Percentiles rank a stretch among this genome's conserved stretches.
These are phyloP conservation scores for Solenodon paradoxus DNA, from an alignment of 2,113 vertebrate species.

Conservation along the genomic window DNA sequence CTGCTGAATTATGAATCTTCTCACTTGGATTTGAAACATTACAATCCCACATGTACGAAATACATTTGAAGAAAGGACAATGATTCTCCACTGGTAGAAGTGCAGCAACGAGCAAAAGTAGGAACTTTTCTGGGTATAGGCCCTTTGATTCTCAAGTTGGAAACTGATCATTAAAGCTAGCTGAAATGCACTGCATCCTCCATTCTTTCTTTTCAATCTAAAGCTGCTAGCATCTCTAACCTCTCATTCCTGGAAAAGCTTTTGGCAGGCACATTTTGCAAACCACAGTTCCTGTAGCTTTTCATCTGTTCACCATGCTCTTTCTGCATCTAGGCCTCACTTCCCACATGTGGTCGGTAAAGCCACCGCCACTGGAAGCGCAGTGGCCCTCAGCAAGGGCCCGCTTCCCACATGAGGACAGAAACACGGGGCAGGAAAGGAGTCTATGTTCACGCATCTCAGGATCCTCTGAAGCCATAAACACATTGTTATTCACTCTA, in stretches of 20 bases:
- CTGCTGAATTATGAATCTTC: background rate
- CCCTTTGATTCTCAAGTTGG: slow-evolving; percentile 1
- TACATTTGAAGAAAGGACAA: background rate
- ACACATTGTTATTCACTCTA: background rate
- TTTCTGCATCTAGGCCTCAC: slow-evolving; percentile 43
- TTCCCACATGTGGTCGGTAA: slow-evolving; percentile 52
- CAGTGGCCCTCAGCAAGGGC: background rate
- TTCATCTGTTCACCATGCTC: slow-evolving; percentile 41
- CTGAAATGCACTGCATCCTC: background rate
- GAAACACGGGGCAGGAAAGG: background rate
- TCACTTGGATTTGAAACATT: background rate
- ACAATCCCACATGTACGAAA: background rate
- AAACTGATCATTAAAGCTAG: slow-evolving; percentile 46
- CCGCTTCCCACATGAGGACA: background rate
- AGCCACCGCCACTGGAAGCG: slow-evolving; percentile 14
- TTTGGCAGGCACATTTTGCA: slow-evolving; percentile 57
- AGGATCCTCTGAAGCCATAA: background rate
- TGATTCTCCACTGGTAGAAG: background rate
- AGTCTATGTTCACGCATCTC: background rate
- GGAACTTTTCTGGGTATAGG: slow-evolving; percentile 11
- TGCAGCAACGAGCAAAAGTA: background rate
- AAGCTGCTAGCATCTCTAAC: slow-evolving; percentile 39
- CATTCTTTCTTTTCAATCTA: slow-evolving; percentile 51
- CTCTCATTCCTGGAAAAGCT: slow-evolving; percentile 48
- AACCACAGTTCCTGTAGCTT: slow-evolving; percentile 54